Percentiles rank a stretch among this genome's conserved stretches.
phyloP scores from a whole-genome alignment of 2,113 vertebrate species.

The Larimichthys crocea region DNA sequence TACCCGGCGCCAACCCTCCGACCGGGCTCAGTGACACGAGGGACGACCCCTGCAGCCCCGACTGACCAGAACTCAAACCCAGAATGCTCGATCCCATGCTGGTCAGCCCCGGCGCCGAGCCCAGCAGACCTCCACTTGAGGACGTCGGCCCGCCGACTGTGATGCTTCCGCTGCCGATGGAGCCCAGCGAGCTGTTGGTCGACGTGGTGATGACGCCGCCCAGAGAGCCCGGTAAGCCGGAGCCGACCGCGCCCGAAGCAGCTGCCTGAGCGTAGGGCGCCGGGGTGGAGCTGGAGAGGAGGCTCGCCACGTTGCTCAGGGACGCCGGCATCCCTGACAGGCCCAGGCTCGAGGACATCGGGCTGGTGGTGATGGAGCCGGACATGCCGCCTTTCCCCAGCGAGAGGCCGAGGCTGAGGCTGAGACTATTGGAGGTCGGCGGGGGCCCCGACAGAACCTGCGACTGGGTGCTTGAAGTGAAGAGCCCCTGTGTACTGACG shows the following conservation, averaged over 20 bases:
- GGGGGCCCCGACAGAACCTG: constrained; percentile 45
- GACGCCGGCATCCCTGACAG: constrained; percentile 82
- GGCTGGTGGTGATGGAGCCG: constrained; percentile 51
- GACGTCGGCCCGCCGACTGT: constrained; percentile 72
- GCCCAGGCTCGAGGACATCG: constrained; percentile 73
- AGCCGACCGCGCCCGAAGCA: constrained; percentile 66
- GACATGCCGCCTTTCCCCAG: constrained; percentile 65
- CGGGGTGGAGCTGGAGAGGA: constrained; percentile 80
- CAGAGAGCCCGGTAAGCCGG: constrained; percentile 60
- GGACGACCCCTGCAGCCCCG: constrained; percentile 60
- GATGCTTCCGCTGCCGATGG: constrained; percentile 64
- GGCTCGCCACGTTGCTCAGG: constrained; percentile 71
- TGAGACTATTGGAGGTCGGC: constrained; percentile 73
- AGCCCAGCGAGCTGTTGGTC: constrained; percentile 41
- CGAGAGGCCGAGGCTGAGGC: constrained; percentile 73
- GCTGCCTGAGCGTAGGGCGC: constrained; percentile 90
- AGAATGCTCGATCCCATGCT: constrained; percentile 66
- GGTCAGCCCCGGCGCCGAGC: constrained; percentile 46
- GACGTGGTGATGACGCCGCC: constrained; percentile 56
- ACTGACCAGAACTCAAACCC: constrained; percentile 66
- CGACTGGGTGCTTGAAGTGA: constrained; percentile 58
- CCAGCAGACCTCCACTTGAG: constrained; percentile 66
- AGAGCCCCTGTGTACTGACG: constrained; percentile 55
- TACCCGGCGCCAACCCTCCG: constrained; percentile 64
- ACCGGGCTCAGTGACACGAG: constrained; percentile 65